phyloP scores from a whole-genome alignment of 2,113 vertebrate genomes.

The Semnopithecus entellus region DNA sequence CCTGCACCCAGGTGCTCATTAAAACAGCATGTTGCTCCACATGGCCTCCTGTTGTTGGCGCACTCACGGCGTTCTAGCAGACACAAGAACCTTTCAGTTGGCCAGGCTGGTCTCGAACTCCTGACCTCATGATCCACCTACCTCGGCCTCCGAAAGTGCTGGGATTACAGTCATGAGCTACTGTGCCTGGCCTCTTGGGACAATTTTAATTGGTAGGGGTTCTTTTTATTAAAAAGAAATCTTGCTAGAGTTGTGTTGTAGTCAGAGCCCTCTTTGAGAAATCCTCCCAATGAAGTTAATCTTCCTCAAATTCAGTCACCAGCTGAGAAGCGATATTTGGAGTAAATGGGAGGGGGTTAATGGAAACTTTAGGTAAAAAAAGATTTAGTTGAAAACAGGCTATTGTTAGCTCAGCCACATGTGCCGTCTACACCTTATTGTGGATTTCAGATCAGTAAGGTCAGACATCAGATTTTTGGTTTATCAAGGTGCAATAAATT shows the following conservation, averaged over 20 bases:
- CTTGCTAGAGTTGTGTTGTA: background rate
- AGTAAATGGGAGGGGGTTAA: too few relatives aligned
- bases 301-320: background rate
- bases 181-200: too few relatives aligned
- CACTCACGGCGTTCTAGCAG: fast-evolving
- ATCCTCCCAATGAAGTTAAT: background rate
- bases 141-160: too few relatives aligned
- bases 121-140: too few relatives aligned
- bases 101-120: too few relatives aligned
- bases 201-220: background rate
- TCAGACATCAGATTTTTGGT: background rate
- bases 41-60: too few relatives aligned
- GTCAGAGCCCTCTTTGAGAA: background rate
- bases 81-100: too few relatives aligned
- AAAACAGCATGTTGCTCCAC: too few relatives aligned
- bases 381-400: background rate
- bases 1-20: too few relatives aligned
- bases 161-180: too few relatives aligned
- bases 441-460: background rate
- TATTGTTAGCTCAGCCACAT: background rate
- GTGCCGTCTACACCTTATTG: background rate
- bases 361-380: background rate
- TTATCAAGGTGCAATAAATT: background rate
- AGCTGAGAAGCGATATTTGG: too few relatives aligned
- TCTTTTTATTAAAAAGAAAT: background rate